Evolutionary conservation across 2,888 invertebrate species (phyloP), one percentile per base, ranked within the genome.

Genomic region (Ornithoptera alexandrae): DNA sequence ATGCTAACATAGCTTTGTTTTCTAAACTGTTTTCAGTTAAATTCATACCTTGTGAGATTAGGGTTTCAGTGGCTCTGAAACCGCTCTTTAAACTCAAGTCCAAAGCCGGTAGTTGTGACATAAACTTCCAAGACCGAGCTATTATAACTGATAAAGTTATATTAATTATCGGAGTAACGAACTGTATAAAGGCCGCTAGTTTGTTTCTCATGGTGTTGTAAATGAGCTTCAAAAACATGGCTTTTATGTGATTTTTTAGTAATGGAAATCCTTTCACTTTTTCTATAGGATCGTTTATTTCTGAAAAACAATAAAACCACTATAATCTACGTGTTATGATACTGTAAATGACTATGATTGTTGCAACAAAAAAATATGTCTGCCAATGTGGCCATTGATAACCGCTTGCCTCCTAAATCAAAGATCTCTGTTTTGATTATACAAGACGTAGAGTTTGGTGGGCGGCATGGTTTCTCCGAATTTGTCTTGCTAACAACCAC

Each of bases 41-140:
- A 68, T 87, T 84, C 0, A 68, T 70, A 22, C 68, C 74, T 72
- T 84, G 77, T 5, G 91, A 86, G 60, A 92, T 42, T 2, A 92
- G 73, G 2, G 90, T 90, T 74, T 90, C 80, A 0, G 92, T 91
- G 1, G 73, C 73, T 56, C 74, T 75, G 73, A 90, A 92, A 0
- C 89, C 89, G 69, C 93, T 86, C 69, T 86, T 80, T 39, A 95
- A 83, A 36, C 89, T 90, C 30, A 96, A 87, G 0, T 83, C 82
- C 71, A 95, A 83, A 0, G 95, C 88, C 0, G 95, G 95, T n/a
- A 96, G 85, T 74, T 94, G 93, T 0, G 86, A 83, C 63, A 92
- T 79, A 69, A 92, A 92, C 72, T 87, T 87, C 92, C 92, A 92
- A 17, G 92, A 90, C 68, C 91, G 82, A 1, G 91, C 80, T 74